Percentiles rank a stretch among this genome's conserved stretches.
phyloP scores from a whole-genome alignment of 2,888 invertebrate genomes.

The Antheraea assamensis region DNA sequence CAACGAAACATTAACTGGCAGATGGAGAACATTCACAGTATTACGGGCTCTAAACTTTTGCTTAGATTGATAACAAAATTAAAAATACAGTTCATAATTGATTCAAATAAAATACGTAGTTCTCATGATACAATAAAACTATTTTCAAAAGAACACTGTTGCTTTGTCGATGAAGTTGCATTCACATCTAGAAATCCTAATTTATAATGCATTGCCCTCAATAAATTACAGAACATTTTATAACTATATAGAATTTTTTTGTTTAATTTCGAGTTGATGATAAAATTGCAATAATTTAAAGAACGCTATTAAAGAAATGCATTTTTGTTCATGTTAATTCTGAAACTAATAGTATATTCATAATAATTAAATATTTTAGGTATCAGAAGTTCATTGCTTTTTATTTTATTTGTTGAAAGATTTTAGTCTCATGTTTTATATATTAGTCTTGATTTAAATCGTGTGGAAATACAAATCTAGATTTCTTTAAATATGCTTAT shows the following conservation, averaged over 20 bases:
- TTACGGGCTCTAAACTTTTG: no score
- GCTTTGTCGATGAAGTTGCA: background rate
- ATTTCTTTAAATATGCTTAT: background rate
- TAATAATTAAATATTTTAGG: background rate
- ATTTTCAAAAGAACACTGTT: background rate
- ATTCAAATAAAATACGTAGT: no score
- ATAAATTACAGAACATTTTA: slow-evolving; percentile 1
- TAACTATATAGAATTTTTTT: background rate
- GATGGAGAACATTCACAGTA: no score
- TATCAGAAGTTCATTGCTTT: background rate
- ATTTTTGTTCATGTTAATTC: slow-evolving; percentile 41
- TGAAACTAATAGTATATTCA: background rate
- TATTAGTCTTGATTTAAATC: background rate
- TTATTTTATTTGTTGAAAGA: background rate
- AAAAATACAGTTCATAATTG: no score
- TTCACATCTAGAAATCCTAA: background rate
- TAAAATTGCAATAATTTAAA: slow-evolving; percentile 18
- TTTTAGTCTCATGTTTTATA: slow-evolving; percentile 14
- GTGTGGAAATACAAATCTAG: background rate
- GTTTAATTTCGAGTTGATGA: background rate
- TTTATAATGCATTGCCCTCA: background rate
- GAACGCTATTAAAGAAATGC: slow-evolving; percentile 30
- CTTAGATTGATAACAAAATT: no score
- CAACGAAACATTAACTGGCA: no score
- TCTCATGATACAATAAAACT: no score